Base-by-base conservation (phyloP, 2,888 invertebrate genomes). In the Rhingia campestris region DNA sequence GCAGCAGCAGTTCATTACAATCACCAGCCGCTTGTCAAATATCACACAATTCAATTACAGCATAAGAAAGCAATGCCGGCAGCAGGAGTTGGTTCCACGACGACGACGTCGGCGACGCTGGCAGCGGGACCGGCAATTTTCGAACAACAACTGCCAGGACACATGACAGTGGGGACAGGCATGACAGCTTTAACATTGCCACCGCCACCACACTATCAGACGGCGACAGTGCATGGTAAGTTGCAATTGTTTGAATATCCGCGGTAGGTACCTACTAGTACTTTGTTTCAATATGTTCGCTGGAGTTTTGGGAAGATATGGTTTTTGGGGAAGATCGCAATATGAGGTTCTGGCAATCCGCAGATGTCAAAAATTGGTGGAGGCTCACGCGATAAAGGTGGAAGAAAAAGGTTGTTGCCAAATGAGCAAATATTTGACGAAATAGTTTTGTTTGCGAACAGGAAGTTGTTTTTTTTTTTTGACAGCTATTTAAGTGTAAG, bases 181-280 rank as follows among this genome's bases (percentile, higher is more conserved):
- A 61, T 86, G 86, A 73, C 86, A 87, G 88, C 87, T 87, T 88
- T 87, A 74, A 86, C 87, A 30, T 86, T 90, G 74, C 91, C 91
- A 51, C 90, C 90, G 32, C 91, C 90, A 37, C 91, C 91, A 4
- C 90, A 91, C 54, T 90, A 91, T 86, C 92, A 91, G 77, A 91
- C 92, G 10, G 91, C 91, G 37, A 91, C 90, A 7, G 90, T 91
- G 63, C 90, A 91, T 81, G 89, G 91, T 91, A 80, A 91, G 91
- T 89, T 67, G 3, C 6, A 33, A 39, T 30, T 58, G 22, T 56
- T 10, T 64, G 22, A 2, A 22, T 22, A 22, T 2, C 22, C 22
- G 22, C 2, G 22, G 22, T 22, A 22, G 22, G 22, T 22, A 22
- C 22, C 22, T 22, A 22, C 22, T 22, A 22, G 22, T 22, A 22